phyloP scores from a whole-genome alignment of 2,113 vertebrate species.

The Ctenodactylus gundi region DNA sequence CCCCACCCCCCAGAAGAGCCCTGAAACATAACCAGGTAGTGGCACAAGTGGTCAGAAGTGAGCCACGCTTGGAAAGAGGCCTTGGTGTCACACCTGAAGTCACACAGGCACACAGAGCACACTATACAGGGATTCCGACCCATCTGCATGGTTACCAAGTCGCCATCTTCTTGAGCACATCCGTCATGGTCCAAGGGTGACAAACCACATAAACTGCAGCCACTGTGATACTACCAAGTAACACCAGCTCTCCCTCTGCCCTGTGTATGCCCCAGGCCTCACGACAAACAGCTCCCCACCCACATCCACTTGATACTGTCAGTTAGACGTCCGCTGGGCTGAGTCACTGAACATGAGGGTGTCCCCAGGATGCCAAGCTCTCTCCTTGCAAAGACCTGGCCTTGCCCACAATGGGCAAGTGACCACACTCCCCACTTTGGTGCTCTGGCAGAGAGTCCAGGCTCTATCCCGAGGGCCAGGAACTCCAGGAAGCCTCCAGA shows the following conservation, averaged over 20 bases:
- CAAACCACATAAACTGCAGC: fast-evolving
- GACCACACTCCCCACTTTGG: not conserved
- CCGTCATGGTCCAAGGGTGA: not conserved
- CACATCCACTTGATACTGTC: not conserved
- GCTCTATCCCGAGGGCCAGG: not conserved
- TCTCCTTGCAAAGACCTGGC: not conserved
- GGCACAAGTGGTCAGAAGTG: fast-evolving
- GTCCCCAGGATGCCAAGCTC: not conserved
- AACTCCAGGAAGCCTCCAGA: not conserved
- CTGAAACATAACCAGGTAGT: fast-evolving
- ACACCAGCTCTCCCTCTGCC: not conserved
- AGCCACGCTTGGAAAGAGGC: not conserved
- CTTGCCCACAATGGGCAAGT: not conserved
- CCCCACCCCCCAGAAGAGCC: not conserved
- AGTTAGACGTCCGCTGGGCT: not conserved
- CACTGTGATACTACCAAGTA: fast-evolving
- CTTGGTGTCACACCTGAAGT: not conserved
- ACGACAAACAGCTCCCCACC: not conserved
- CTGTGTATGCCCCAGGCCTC: fast-evolving
- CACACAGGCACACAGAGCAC: not conserved
- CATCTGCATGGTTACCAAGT: fast-evolving
- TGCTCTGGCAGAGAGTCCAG: not conserved
- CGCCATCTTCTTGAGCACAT: not conserved
- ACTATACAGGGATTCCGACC: not conserved
- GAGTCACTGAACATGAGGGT: not conserved